Base-by-base conservation (phyloP, 2,113 vertebrate species). In the Syngnathus scovelli region DNA sequence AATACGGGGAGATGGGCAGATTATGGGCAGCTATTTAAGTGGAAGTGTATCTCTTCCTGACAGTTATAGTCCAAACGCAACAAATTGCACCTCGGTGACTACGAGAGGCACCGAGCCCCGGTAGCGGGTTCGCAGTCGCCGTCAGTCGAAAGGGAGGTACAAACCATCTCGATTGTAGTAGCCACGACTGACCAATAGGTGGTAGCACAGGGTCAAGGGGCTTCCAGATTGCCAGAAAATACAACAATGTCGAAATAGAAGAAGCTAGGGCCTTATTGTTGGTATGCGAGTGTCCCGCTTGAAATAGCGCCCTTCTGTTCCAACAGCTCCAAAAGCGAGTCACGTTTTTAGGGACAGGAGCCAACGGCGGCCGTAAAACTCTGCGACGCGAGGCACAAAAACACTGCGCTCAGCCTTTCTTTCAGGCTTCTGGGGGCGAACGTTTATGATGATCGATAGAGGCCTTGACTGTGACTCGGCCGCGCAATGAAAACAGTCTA, bases 41-140 rank as follows among this genome's bases (percentile, higher is more conserved):
- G 85, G 78, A 87, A 77, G 85, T 85, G 83, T 90, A 90, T 89
- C 87, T 92, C 89, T 90, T 89, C 86, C 77, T 90, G 91, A 90
- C 91, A 92, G 88, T 90, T 92, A 92, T 89, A 78, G 85, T 89
- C 86, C 86, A 87, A 86, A 89, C 81, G 86, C 84, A 89, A 89
- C 88, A 89, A 89, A 90, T 87, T 90, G 89, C 82, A 83, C 86
- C 83, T 86, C 36, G 73, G 89, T 82, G 88, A 79, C 76, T 67
- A 63, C 61, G 74, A 83, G 77, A 71, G 79, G 85, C 80, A 76
- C 85, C 84, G 69, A 41, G 41, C 38, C 19, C 27, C 11, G 19
- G 7, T 79, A 77, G 67, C 77, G 60, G 78, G 63, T 78, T 81
- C 73, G 85, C 75, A 81, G 76, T 82, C 79, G 71, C 70, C 62